A percentile compares a stretch with the other conserved stretches of the same genome.
These are phyloP conservation scores for Gryllus bimaculatus DNA, from an alignment of 1,140 invertebrate genomes.

Conservation along the genomic window DNA sequence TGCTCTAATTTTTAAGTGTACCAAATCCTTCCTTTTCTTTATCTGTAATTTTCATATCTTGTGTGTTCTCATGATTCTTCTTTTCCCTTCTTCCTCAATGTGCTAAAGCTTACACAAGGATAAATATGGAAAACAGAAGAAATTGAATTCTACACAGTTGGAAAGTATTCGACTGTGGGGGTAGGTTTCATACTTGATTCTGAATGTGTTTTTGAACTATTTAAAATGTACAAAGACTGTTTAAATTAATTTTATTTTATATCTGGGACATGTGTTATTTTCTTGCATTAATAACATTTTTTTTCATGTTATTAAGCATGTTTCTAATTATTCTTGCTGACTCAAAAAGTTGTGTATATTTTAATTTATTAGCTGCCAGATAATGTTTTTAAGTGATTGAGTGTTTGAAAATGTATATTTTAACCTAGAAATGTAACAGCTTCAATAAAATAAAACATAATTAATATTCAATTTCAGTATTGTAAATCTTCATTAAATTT, in stretches of 20 bases:
- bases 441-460: too few species aligned
- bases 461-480: too few species aligned
- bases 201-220: conserved; percentile 14
- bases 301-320: not conserved
- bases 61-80: not conserved
- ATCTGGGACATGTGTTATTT: not conserved
- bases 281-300: not conserved
- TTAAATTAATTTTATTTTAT: not conserved
- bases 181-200: conserved; percentile 50
- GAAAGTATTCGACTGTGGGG: conserved; percentile 73
- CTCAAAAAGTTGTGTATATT: not conserved
- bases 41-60: too few species aligned
- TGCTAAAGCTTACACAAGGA: conserved; percentile 75
- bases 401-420: too few species aligned
- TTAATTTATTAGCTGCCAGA: not conserved
- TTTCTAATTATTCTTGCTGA: not conserved
- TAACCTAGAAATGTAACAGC: too few species aligned
- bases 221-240: too few species aligned
- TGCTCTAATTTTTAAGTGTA: too few species aligned
- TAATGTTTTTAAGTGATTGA: too few species aligned
- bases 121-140: conserved; percentile 77
- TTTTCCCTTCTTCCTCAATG: not conserved
- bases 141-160: conserved; percentile 75
- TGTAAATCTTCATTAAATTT: too few species aligned
- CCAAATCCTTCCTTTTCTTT: too few species aligned